A percentile compares a stretch with the other conserved stretches of the same genome.
Conservation (phyloP, 2,113 vertebrate genomes). For the Papio anubis region DNA sequence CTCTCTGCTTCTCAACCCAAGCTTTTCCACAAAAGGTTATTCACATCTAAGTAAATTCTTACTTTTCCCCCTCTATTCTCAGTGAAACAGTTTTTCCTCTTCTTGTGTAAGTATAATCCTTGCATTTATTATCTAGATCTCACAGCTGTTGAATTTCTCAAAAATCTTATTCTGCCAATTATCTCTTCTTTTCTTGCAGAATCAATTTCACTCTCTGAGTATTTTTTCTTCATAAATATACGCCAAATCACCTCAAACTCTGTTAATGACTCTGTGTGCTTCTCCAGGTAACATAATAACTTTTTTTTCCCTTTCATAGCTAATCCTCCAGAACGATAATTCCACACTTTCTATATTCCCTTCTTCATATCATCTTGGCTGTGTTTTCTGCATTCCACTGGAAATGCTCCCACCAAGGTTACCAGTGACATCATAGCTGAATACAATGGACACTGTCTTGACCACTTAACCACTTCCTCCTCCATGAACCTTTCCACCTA, state of each 20-base stretch:
- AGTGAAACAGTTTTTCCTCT: not conserved
- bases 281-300: not conserved
- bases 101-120: not conserved
- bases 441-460: not conserved
- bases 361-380: not conserved
- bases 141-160: not conserved
- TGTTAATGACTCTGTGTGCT: not conserved
- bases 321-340: not conserved
- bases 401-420: not conserved
- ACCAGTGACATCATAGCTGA: not conserved
- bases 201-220: not conserved
- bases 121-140: not conserved
- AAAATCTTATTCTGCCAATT: not conserved
- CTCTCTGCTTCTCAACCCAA: not conserved
- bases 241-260: not conserved
- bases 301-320: not conserved
- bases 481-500: not conserved
- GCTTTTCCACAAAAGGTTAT: not conserved
- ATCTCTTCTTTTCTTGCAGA: not conserved
- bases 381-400: not conserved
- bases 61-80: not conserved
- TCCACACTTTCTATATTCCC: not conserved
- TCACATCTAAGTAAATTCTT: not conserved
- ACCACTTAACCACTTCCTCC: not conserved
- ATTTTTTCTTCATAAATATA: not conserved